Evolutionary conservation across 2,797 vertebrate species (phyloP), one percentile per base, ranked within the genome.

Genomic region (Gobionotothen gibberifrons): DNA sequence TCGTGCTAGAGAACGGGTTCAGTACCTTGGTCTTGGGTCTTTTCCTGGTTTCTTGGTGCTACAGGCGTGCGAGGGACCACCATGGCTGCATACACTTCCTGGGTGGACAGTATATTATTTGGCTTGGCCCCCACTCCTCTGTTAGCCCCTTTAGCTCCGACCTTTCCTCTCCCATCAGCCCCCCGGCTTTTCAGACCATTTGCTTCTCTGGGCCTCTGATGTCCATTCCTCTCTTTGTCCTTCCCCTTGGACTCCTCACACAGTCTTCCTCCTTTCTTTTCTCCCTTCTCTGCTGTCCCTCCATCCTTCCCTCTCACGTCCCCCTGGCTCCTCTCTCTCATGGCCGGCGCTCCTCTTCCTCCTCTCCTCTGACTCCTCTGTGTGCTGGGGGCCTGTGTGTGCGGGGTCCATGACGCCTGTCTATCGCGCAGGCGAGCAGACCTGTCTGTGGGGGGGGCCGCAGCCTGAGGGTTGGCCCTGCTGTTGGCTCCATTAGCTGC

Each of bases 211-310:
- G 60, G 49, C 72, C 81, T 90, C 65, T 82, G 87, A 47, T 82
- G 79, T 61, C 40, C 75, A 32, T 74, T 95, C 93, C 0, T 97
- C 92, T 0, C 95, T 93, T 85, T 96, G 93, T 92, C 93, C 74
- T 80, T 90, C 1, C 29, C 79, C 81, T 66, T 92, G 63, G 77
- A 74, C 78, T 87, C 87, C 11, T 88, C 88, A 65, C 90, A 93
- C 53, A 89, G 85, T 53, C 87, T 74, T 55, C 95, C 0, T 85
- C 90, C 76, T 80, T 93, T 0, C 85, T 93, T 77, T 0, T 92
- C 90, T 46, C 88, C 91, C 81, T 87, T 87, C 72, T 0, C 91
- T 72, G 0, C 86, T 72, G 5, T 67, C 49, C 26, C 68, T 42
- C 77, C 85, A 51, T 85, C 86, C 60, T 74, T 85, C 14, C 78